Percentiles rank a stretch among this genome's conserved stretches.
These are phyloP conservation scores for Argyresthia goedartella DNA, from an alignment of 2,888 invertebrate genomes.

Conservation along the genomic window DNA sequence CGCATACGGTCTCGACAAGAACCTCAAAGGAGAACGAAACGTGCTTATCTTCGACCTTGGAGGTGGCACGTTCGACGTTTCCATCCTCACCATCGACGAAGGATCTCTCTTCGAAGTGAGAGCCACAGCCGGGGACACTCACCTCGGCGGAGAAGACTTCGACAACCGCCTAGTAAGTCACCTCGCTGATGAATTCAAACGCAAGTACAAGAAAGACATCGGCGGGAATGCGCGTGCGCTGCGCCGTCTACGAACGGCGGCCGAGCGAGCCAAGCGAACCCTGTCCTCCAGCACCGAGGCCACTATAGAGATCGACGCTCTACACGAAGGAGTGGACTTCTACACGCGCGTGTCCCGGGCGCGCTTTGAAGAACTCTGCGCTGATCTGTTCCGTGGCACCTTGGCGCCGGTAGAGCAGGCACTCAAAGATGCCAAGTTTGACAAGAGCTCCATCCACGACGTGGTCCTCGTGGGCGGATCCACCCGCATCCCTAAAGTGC, in stretches of 20 bases:
- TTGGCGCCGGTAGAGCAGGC: constrained; percentile 85
- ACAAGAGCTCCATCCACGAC: constrained; percentile 81
- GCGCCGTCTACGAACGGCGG: constrained; percentile 79
- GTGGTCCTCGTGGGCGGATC: constrained; percentile 89
- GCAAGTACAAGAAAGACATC: constrained; percentile 79
- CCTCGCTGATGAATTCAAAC: constrained; percentile 77
- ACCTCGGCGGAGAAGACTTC: constrained; percentile 82
- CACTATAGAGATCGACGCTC: constrained; percentile 80
- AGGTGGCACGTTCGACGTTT: constrained; percentile 85
- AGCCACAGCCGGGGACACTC: constrained; percentile 88
- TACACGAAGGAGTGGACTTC: constrained; percentile 78
- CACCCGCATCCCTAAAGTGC: constrained; percentile 84
- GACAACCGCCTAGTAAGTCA: constrained; percentile 75
- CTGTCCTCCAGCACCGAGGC: constrained; percentile 83
- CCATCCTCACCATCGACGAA: constrained; percentile 85
- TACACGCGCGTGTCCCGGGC: constrained; percentile 80
- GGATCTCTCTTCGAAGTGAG: constrained; percentile 82
- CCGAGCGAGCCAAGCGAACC: constrained; percentile 83
- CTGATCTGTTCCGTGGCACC: constrained; percentile 79
- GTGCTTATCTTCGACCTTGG: constrained; percentile 77
- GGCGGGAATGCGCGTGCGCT: constrained; percentile 75
- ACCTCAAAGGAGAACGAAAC: constrained; percentile 75
- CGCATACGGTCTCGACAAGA: constrained; percentile 79
- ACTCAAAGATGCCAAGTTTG: constrained; percentile 82
- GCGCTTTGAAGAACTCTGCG: constrained; percentile 81